These are phyloP conservation scores for Synergus laeviventris DNA, from an alignment of 2,888 invertebrate species.

Conservation along the genomic window DNA sequence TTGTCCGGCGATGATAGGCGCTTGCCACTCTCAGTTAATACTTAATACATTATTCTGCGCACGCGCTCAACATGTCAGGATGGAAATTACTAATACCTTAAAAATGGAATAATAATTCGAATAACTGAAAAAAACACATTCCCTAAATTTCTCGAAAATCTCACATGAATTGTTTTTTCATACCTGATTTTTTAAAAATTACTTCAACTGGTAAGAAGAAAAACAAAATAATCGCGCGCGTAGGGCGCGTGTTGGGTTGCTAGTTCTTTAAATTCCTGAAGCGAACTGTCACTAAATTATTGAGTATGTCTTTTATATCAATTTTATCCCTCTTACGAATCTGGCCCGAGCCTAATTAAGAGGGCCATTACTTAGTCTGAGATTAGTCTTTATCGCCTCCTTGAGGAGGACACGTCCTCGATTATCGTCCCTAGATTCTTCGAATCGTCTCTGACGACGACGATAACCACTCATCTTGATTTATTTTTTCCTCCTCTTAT, in stretches of 20 bases:
- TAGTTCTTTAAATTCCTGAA: background rate
- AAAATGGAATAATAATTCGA: background rate
- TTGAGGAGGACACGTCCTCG: background rate
- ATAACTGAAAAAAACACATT: too few species aligned
- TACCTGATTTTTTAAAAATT: too few species aligned
- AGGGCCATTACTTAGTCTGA: background rate
- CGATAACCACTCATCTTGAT: background rate
- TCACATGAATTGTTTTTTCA: too few species aligned
- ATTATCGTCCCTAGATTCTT: constrained; percentile 4
- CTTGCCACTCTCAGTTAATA: constrained; percentile 28
- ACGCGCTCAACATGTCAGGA: constrained; percentile 3
- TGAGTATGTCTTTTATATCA: background rate
- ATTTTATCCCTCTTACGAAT: background rate
- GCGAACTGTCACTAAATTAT: background rate
- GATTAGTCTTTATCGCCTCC: background rate
- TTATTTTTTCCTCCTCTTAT: background rate
- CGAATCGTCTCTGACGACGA: background rate
- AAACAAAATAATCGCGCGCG: background rate
- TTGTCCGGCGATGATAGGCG: constrained; percentile 30
- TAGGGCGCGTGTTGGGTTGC: background rate
- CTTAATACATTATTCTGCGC: constrained; percentile 32
- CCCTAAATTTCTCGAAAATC: too few species aligned
- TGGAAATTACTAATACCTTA: background rate
- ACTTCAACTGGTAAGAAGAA: too few species aligned
- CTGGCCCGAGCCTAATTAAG: background rate